Conservation (phyloP, 2,113 vertebrate genomes). For the Cyanistes caeruleus region DNA sequence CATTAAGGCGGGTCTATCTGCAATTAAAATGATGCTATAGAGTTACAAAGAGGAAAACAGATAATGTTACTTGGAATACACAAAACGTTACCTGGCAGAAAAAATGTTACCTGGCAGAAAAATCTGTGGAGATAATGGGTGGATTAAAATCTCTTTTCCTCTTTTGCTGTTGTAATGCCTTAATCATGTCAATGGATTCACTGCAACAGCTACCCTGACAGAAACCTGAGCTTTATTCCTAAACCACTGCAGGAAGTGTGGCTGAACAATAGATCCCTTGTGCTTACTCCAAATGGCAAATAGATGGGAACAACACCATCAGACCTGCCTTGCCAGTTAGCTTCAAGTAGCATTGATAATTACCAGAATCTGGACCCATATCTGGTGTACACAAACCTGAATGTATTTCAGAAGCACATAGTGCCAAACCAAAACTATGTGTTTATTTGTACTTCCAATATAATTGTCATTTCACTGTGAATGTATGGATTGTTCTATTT, state of each 20-base stretch:
- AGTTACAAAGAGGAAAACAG: neutral
- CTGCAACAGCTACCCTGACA: neutral
- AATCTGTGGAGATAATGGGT: neutral
- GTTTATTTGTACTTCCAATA: neutral
- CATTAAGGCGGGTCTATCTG: neutral
- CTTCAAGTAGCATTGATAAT: neutral
- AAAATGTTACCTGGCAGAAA: neutral
- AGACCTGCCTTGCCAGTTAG: neutral
- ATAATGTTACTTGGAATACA: neutral
- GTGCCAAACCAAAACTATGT: neutral
- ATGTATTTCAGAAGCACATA: neutral
- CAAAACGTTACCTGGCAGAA: neutral
- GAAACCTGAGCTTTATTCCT: neutral
- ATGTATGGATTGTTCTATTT: neutral
- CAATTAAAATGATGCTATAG: neutral
- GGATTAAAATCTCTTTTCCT: neutral
- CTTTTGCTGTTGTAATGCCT: neutral
- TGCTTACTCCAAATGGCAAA: neutral
- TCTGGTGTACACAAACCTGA: neutral
- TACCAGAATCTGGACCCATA: neutral
- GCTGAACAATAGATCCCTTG: neutral
- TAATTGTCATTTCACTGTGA: neutral
- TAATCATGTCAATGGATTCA: neutral
- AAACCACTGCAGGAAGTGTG: neutral
- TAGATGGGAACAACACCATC: neutral